Evolutionary conservation across 2,113 vertebrate genomes (phyloP), one percentile per base, ranked within the genome.

Genomic region (Polyodon spathula): DNA sequence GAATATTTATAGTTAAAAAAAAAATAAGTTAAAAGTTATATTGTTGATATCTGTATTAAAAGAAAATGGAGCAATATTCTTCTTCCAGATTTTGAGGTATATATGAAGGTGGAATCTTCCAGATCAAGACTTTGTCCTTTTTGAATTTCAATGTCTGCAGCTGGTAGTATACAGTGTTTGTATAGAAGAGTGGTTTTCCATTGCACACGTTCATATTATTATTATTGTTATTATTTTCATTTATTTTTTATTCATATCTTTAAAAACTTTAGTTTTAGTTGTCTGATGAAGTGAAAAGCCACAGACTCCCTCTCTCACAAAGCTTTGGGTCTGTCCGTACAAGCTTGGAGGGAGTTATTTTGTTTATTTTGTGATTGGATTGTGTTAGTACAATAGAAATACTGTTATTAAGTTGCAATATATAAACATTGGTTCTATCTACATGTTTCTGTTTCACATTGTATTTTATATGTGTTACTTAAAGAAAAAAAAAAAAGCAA

Each of bases 311-410:
- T 56, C 55, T 37, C 58, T 12, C 56, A 16, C 44, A n/a, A n/a
- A 48, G 17, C 16, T 8, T 16, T 37, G 7, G 16, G 8, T 48
- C 44, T 59, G 42, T 38, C 27, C 6, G 43, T 2, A 12, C 46
- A 50, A 11, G 9, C n/a, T n/a, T 9, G 40, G 40, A 17, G 43
- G 63, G n/a, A 12, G 66, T 51, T 59, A n/a, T 67, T 70, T 73
- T 63, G 62, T 60, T 77, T 80, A 73, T 74, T 76, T 63, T 75
- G 78, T 70, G 77, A 71, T 75, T 87, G 81, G 77, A 71, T 75
- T 87, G 81, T 75, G 73, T 83, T 48, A 0, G 63, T 84, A 76
- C 78, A 72, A 63, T 73, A 78, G 74, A 83, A 86, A 83, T 70
- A 58, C 76, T 71, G 66, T 70, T 72, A 66, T 78, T 74, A 56